Base-by-base conservation (phyloP, 1,140 invertebrate genomes). In the Ceratina japonica region DNA sequence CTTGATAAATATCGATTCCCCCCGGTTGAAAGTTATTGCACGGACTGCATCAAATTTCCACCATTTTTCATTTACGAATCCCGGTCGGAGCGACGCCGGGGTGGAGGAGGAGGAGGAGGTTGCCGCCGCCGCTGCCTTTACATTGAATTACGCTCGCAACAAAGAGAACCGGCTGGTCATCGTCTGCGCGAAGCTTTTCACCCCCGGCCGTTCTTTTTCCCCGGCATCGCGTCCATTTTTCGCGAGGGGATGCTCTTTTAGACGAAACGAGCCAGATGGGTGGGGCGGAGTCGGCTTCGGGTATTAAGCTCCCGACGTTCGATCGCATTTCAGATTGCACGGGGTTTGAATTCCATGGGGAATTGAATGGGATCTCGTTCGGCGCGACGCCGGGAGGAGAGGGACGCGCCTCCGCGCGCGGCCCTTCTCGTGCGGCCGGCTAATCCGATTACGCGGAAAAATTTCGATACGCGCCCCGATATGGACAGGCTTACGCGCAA, bases 391-490 rank as follows among this genome's bases (percentile, higher is more conserved):
- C 49, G 66, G 59, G 18, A n/a, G 64, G 75, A 52, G 61, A 37
- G 74, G 71, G 75, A 76, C 75, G 80, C 52, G 2, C 51, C 18
- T 10, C 2, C 7, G 18, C 52, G 3, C 77, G 56, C 73, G 63
- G 52, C 82, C 82, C 83, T 80, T 77, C 84, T 82, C 76, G 72
- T 87, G 37, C 37, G 79, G 79, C 64, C 74, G 81, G 78, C 80
- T 89, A 89, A 89, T 89, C 87, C 87, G 87, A 87, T 89, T 89
- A 88, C 82, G 81, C 77, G 75, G 83, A 82, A 89, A 84, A 89
- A 84, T 85, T 88, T 88, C 84, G 84, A 88, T 87, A 84, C 83
- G 65, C 72, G 71, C 72, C 37, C 37, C 75, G 71, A 79, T 61
- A 66, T 51, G 59, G 62, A 58, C 16, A 16, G 27, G 54, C n/a